Evolutionary conservation across 2,113 vertebrate genomes (phyloP).

Genomic region (Ageneiosus marmoratus): DNA sequence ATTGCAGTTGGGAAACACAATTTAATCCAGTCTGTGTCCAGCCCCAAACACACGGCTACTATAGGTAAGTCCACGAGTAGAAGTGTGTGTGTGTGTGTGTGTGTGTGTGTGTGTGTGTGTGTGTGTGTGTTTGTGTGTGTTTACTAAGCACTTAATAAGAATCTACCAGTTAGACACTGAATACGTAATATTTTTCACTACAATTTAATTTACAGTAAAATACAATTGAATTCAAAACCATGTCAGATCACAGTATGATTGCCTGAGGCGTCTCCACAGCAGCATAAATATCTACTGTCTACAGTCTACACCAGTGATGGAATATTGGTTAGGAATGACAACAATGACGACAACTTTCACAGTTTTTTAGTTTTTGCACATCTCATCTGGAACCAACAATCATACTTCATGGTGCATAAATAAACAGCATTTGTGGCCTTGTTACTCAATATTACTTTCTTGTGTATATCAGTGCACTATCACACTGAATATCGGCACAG

Average conservation of each 20-base stretch:
- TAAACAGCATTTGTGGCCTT: too few species aligned
- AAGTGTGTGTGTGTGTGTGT: too few species aligned
- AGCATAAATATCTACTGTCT: neutral
- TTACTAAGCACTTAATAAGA: neutral
- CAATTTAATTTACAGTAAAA: neutral
- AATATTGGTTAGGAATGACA: neutral
- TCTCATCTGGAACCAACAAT: too few species aligned
- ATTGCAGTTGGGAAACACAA: conserved; percentile 83
- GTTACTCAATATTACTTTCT: too few species aligned
- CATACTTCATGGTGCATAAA: too few species aligned
- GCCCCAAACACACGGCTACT: conserved; percentile 81
- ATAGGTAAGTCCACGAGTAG: conserved; percentile 72
- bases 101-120: too few species aligned
- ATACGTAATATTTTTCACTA: neutral
- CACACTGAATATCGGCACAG: too few species aligned
- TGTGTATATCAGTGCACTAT: too few species aligned
- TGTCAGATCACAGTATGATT: neutral
- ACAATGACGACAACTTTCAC: neutral
- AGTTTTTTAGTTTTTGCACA: neutral
- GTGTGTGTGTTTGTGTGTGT: too few species aligned
- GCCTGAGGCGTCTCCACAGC: neutral
- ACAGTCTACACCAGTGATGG: too few species aligned
- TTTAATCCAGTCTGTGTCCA: conserved; percentile 80
- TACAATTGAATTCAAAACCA: neutral
- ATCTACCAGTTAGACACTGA: neutral